Evolutionary conservation across 1,140 invertebrate species (phyloP).

Genomic region (Drosophila ananassae): DNA sequence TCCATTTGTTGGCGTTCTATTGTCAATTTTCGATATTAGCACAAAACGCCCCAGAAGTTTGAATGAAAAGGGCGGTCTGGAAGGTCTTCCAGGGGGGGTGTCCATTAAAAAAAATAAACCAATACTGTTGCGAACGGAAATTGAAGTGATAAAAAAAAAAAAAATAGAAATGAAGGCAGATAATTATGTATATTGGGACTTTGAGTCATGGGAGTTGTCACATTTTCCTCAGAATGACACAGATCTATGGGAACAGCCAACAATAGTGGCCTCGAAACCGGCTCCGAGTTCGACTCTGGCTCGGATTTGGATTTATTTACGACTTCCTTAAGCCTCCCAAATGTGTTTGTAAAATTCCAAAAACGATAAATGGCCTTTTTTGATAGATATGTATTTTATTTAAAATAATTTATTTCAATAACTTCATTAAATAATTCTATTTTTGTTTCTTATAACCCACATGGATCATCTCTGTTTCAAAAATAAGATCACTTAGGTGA

Average conservation of each 20-base stretch:
- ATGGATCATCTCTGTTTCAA: no score
- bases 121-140: slow-evolving; percentile 60
- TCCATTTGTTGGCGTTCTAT: slow-evolving; percentile 63
- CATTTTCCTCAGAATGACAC: not conserved
- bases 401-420: not conserved
- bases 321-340: slow-evolving; percentile 34
- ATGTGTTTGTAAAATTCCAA: slow-evolving; percentile 15
- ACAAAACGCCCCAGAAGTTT: slow-evolving; percentile 8
- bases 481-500: slow-evolving; percentile 17
- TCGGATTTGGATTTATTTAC: slow-evolving; percentile 32
- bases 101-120: not conserved
- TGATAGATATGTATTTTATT: slow-evolving; percentile 17
- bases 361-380: slow-evolving; percentile 28
- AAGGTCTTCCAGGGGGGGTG: not conserved
- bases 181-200: slow-evolving; percentile 47
- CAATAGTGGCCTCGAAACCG: slow-evolving; percentile 27
- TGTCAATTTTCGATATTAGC: slow-evolving; percentile 72
- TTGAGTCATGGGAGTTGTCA: slow-evolving; percentile 33
- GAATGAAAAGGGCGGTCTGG: slow-evolving; percentile 37
- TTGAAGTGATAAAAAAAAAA: slow-evolving; percentile 76
- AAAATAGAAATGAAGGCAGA: slow-evolving; percentile 29
- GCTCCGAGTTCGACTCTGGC: slow-evolving; percentile 8
- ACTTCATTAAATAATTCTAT: not conserved
- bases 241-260: slow-evolving; percentile 40
- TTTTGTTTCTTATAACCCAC: no score